phyloP scores from a whole-genome alignment of 2,888 invertebrate genomes.

The Apamea epomidion region DNA sequence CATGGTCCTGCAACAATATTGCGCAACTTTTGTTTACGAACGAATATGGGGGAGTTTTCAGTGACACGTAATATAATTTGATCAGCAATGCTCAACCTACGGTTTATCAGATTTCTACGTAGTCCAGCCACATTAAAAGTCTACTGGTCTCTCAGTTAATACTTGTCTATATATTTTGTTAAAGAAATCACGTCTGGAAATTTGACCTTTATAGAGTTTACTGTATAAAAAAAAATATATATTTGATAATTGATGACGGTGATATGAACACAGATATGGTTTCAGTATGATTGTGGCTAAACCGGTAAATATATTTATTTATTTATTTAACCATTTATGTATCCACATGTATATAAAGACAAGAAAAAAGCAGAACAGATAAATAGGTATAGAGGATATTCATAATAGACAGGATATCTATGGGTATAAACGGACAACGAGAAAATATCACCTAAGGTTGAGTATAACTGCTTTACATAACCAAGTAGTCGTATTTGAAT shows the following conservation, averaged over 20 bases:
- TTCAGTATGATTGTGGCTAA: neutral
- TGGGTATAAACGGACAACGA: neutral
- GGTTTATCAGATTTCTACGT: neutral
- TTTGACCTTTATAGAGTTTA: neutral
- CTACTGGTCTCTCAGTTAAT: neutral
- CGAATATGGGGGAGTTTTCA: neutral
- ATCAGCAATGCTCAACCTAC: conserved; percentile 16
- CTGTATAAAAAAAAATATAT: conserved; percentile 17
- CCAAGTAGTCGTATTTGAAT: conserved; percentile 30
- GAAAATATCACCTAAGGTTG: neutral
- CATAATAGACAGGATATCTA: no score
- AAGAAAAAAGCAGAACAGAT: no score
- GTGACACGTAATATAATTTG: conserved; percentile 16
- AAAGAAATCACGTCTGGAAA: conserved; percentile 7
- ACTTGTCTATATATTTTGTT: neutral
- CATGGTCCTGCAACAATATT: neutral
- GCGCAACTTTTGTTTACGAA: neutral
- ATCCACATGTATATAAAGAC: no score
- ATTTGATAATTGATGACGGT: neutral
- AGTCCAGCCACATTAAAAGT: neutral
- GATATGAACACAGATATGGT: neutral
- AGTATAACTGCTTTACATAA: conserved; percentile 31
- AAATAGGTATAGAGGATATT: no score
- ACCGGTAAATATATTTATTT: neutral
- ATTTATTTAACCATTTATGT: no score